Percentiles rank a stretch among this genome's conserved stretches.
These are phyloP conservation scores for Hystrix brachyura DNA, from an alignment of 2,113 vertebrate species.

Conservation along the genomic window DNA sequence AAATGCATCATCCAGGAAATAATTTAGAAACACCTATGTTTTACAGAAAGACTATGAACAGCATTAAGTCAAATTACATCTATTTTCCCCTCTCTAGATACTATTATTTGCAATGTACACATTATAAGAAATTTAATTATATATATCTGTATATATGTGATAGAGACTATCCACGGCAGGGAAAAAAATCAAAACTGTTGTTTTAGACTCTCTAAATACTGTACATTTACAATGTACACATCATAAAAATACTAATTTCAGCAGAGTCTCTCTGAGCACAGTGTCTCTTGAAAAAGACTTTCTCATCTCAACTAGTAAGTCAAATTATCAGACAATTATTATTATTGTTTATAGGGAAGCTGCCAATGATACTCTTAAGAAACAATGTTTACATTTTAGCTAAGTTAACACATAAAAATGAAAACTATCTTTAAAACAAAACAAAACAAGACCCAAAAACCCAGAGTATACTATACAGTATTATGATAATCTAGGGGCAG, in stretches of 20 bases:
- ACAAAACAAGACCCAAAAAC: constrained; percentile 15
- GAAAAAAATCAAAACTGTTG: constrained; percentile 57
- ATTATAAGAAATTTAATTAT: constrained; percentile 61
- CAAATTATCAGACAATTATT: constrained; percentile 27
- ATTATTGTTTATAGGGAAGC: not conserved
- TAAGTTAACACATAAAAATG: constrained; percentile 34
- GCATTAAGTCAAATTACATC: constrained; percentile 21
- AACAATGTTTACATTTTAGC: constrained; percentile 59
- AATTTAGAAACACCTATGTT: constrained; percentile 9
- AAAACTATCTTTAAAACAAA: not conserved
- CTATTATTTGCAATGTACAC: constrained; percentile 44
- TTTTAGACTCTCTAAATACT: constrained; percentile 28
- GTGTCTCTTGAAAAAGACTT: constrained; percentile 50
- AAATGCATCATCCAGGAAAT: not conserved
- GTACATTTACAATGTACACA: constrained; percentile 56
- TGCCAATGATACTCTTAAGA: constrained; percentile 38
- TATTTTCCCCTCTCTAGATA: constrained; percentile 39
- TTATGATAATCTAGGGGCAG: not conserved
- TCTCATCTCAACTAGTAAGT: constrained; percentile 42
- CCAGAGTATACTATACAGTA: not conserved
- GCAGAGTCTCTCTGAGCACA: not conserved
- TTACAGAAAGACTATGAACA: constrained; percentile 51
- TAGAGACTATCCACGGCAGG: constrained; percentile 16
- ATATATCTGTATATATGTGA: constrained; percentile 44
- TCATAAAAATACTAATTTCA: constrained; percentile 45